These are phyloP conservation scores for Bryconaethiops microstoma DNA, from an alignment of 2,797 vertebrate species.

Conservation along the genomic window DNA sequence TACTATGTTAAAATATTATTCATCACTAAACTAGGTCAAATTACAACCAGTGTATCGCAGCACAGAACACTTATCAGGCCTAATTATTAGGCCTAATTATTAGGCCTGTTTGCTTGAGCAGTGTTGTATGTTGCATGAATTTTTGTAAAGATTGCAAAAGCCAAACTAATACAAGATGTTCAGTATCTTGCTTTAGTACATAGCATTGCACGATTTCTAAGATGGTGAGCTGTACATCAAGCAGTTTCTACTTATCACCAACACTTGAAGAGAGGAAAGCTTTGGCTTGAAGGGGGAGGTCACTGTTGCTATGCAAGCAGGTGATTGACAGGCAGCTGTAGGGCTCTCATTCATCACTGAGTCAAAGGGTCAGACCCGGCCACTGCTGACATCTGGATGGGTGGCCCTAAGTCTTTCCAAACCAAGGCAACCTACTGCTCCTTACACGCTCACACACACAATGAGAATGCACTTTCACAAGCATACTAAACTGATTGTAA, in stretches of 20 bases:
- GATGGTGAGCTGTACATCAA: not conserved
- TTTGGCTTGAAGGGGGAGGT: not conserved
- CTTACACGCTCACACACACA: constrained; percentile 19
- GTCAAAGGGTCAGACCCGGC: constrained; percentile 16
- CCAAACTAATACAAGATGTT: not conserved
- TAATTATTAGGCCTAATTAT: too few species aligned
- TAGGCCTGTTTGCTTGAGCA: not conserved
- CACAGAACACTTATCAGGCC: too few species aligned
- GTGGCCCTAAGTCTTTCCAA: constrained; percentile 33
- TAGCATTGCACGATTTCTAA: not conserved
- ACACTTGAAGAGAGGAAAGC: not conserved
- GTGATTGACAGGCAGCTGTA: constrained; percentile 31
- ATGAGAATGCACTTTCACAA: not conserved
- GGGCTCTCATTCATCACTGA: constrained; percentile 24
- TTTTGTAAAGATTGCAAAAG: too few species aligned
- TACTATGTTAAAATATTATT: too few species aligned
- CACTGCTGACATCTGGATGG: constrained; percentile 42
- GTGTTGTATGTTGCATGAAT: too few species aligned
- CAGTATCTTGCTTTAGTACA: not conserved
- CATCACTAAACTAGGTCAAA: too few species aligned
- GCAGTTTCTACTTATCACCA: not conserved
- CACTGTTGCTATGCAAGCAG: constrained; percentile 17
- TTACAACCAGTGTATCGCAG: too few species aligned
- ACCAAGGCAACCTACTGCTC: constrained; percentile 22
- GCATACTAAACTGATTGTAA: not conserved